Base-by-base conservation (phyloP, 2,113 vertebrate species). In the Sinosuthora webbiana region DNA sequence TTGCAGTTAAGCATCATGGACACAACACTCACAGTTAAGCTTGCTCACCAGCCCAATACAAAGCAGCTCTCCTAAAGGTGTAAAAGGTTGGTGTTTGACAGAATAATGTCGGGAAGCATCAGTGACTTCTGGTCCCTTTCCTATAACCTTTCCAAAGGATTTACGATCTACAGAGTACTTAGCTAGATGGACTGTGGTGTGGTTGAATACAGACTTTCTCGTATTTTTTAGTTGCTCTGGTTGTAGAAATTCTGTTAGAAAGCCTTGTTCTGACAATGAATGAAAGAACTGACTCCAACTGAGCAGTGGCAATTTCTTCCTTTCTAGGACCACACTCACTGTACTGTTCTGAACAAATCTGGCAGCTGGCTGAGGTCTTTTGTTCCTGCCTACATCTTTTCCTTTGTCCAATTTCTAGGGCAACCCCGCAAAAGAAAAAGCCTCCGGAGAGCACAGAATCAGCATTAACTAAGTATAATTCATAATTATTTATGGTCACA, bases 271-370 rank as follows among this genome's bases (percentile, higher is more conserved):
- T 81, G 37, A 85, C 6, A 23, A 17, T 86, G 59, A 83, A 94
- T 94, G 69, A 70, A 89, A 90, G 45, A 87, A 68, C 24, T 80
- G 69, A 49, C 50, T 86, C 45, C 80, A 65, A 25, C 64, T 78
- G 83, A 3, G 31, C 44, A 91, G 41, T 28, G 44, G 41, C 31
- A 35, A 90, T 94, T 82, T 92, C 74, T 73, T 96, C 15, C 27
- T 84, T 96, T 92, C 27, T 70, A 82, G 57, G 87, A 90, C 60
- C 82, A 93, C n/a, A 47, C 37, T 95, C 21, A 11, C 56, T 91
- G 37, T 83, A 68, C 84, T 81, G 41, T 57, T 89, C 67, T 35
- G 57, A 95, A 80, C 64, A 73, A 80, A 83, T 50, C 35, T 44
- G 65, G 67, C 77, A 95, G 47, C 71, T 79, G 52, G 52, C 53